Evolutionary conservation across 2,888 invertebrate genomes (phyloP), one percentile per base, ranked within the genome.

Genomic region (Nemoura dubitans): DNA sequence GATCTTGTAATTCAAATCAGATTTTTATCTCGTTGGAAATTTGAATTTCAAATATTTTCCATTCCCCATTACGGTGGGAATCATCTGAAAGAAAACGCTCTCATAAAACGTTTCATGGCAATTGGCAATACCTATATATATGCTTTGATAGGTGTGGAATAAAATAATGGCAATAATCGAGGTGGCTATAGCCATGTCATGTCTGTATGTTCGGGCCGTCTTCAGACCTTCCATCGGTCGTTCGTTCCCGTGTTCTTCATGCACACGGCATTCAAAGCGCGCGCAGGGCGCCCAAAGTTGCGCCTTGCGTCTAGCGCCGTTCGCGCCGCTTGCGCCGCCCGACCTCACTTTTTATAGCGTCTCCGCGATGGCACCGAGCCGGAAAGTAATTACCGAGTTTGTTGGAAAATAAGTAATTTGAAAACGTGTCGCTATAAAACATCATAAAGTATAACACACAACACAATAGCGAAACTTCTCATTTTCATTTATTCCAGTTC

Each of bases 31-130:
- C 83, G 36, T 77, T 76, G 85, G 83, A 82, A 87, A 87, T 87
- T 82, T 87, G 87, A 87, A 87, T 86, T 87, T 86, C 83, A 83
- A 86, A 87, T 86, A 86, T 87, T 85, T 82, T 85, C 83, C 25
- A 36, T 76, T 28, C 28, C 77, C 86, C 85, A 84, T 86, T 86
- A 86, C 42, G 78, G 36, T 30, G 29, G 81, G 85, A 86, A 86
- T 86, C 86, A 30, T 85, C 86, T 43, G 28, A 81, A 30, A 81
- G 30, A 81, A 81, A 81, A n/a, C 81, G 28, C 30, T 81, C 30
- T 30, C n/a, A 81, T 28, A 28, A 81, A 81, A 81, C 28, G 81
- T 81, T 30, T 28, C 78, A 27, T 27, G 78, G 28, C 28, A 28
- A 78, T 78, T 78, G 26, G 27, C 78, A 78, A 27, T 78, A 78